Evolutionary conservation across 2,113 vertebrate genomes (phyloP), one percentile per base, ranked within the genome.

Genomic region (Gavialis gangeticus): DNA sequence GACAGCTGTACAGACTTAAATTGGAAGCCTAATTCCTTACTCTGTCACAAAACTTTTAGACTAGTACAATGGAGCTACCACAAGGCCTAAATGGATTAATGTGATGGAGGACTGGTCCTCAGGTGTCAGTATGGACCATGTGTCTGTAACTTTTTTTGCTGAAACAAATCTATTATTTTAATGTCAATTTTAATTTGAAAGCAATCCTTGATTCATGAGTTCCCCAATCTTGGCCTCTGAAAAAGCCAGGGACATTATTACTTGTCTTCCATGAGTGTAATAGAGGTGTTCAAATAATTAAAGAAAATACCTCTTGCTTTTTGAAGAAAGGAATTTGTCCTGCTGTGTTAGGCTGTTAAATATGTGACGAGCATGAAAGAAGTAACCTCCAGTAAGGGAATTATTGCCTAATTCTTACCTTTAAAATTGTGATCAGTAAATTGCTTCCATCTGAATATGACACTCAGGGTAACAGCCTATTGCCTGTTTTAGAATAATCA

Each of bases 1-100:
- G 60, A 1, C 4, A 66, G 4, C 46, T 34, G 3, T 0, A 21
- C 3, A 63, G 58, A 60, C 2, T 12, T 3, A 4, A 54, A 54
- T 28, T 57, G 2, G 8, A 67, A 30, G 27, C 1, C 7, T 79
- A 5, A 71, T 10, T 64, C 87, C 76, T 78, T 0, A 55, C 54
- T 80, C 27, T 75, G 0, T 18, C 64, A 54, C 37, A 9, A 9
- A 64, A 12, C 0, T 1, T 1, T 75, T 34, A 24, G 34, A 46
- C 24, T 71, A 71, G 11, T 71, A 71, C 10, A 71, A 22, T 46
- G 21, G 69, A 3, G 19, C 37, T 71, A 71, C 69, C 22, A 25
- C 10, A 22, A 13, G 12, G 21, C 6, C 13, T 73, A 24, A 46
- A 13, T 46, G 12, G 21, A 73, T 22, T 14, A 79, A 73, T 4